Evolutionary conservation across 2,113 vertebrate species (phyloP), one percentile per base, ranked within the genome.

Genomic region (Percopsis transmontana): DNA sequence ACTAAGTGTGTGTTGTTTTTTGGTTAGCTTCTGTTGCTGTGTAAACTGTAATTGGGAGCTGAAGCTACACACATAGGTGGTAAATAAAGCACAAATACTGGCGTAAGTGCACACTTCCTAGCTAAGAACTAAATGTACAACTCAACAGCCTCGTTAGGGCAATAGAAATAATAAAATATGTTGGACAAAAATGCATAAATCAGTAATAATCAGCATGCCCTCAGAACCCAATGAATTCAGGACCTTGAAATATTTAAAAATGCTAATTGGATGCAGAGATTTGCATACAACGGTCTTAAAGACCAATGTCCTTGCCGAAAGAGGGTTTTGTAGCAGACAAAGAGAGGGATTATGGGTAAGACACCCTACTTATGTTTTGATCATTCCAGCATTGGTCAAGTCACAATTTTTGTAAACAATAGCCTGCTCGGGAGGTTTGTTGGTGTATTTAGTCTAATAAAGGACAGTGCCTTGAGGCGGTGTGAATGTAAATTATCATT

Each of bases 251-350:
- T 95, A 94, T 93, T 95, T 94, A 94, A 95, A 96, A 95, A 97
- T 96, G 95, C 94, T 94, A 98, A 96, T 96, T 89, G 78, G 82
- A 90, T 92, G 88, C 92, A 92, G 90, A 89, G 84, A 95, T 97
- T 97, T 95, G 94, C 94, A 96, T 96, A 95, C 92, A 91, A 92
- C 91, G 87, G 92, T 94, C 94, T 95, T 97, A 94, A 96, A 94
- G 94, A 89, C 89, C 90, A 93, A 93, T 92, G 90, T 93, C 93
- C 93, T 93, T 91, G 92, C 94, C 93, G 93, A 92, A 85, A 89
- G 82, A 94, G 89, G 94, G 91, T 88, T 94, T 91, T 91, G 93
- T 92, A 90, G 92, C 90, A 92, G 65, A 91, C 88, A 92, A 92
- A 80, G 67, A 95, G 90, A 93, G 90, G 91, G 91, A 86, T 93